A percentile compares a stretch with the other conserved stretches of the same genome.
Conservation (phyloP, 1,140 invertebrate genomes). For the Vollenhovia emeryi region DNA sequence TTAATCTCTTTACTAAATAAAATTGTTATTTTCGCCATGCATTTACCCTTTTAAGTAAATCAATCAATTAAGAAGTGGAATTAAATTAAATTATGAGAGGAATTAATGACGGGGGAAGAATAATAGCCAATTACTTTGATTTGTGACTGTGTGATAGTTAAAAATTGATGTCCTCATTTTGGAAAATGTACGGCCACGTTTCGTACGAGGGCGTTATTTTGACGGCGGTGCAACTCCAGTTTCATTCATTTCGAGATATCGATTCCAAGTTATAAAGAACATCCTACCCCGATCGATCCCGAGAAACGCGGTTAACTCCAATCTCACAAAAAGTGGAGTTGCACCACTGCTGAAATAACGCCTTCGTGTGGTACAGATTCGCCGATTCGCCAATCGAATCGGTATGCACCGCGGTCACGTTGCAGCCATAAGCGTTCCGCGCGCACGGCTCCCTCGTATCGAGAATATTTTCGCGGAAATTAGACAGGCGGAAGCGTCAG, state of each 20-base stretch:
- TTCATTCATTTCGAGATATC: no score
- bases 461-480: slow-evolving; percentile 45
- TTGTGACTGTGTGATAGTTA: background rate
- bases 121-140: background rate
- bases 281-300: no score
- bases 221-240: no score
- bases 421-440: slow-evolving; percentile 20
- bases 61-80: background rate
- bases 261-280: no score
- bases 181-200: no score
- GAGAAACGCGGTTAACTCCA: no score
- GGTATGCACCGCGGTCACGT: slow-evolving; percentile 29
- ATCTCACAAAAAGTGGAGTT: no score
- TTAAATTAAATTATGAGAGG: background rate
- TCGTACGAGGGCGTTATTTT: no score
- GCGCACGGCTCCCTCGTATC: background rate
- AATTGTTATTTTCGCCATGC: background rate
- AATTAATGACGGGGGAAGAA: background rate
- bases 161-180: slow-evolving; percentile 5
- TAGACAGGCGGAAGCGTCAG: slow-evolving; percentile 35
- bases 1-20: slow-evolving; percentile 20
- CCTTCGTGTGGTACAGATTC: no score
- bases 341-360: no score
- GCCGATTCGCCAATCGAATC: slow-evolving; percentile 29
- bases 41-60: background rate